A percentile compares a stretch with the other conserved stretches of the same genome.
Conservation (phyloP, 2,888 invertebrate genomes). For the Sisyra terminalis region DNA sequence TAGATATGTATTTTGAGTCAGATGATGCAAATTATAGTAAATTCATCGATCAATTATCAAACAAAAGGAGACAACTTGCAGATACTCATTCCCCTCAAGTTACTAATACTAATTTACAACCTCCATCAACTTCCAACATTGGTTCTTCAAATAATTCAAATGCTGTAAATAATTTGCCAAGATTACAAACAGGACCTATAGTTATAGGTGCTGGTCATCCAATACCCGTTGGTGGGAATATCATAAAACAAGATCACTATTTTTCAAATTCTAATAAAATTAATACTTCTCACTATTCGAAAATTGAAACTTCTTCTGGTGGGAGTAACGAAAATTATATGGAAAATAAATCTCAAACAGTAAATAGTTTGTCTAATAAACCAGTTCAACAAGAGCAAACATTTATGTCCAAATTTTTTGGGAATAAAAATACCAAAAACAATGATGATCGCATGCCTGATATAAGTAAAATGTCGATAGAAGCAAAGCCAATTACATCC, state of each 20-base stretch:
- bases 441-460: conserved; percentile 21
- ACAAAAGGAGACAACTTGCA: conserved; percentile 54
- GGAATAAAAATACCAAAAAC: conserved; percentile 15
- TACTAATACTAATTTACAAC: conserved; percentile 25
- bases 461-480: conserved; percentile 12
- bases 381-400: conserved; percentile 16
- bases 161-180: conserved; percentile 23
- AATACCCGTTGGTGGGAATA: conserved; percentile 22
- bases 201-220: conserved; percentile 27
- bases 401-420: conserved; percentile 23
- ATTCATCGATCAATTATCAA: conserved; percentile 58
- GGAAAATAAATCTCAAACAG: conserved; percentile 9
- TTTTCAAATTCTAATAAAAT: conserved; percentile 5
- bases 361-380: conserved; percentile 20
- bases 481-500: conserved; percentile 21
- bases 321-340: conserved; percentile 14
- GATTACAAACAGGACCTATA: conserved; percentile 27
- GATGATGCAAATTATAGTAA: conserved; percentile 60
- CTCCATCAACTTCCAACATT: conserved; percentile 5
- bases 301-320: background rate
- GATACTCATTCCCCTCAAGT: conserved; percentile 38
- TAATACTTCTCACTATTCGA: background rate
- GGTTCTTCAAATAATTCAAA: background rate
- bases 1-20: conserved; percentile 58
- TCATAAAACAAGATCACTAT: conserved; percentile 8